These are phyloP conservation scores for Nautilus pompilius DNA, from an alignment of 1,140 invertebrate genomes.

Conservation along the genomic window DNA sequence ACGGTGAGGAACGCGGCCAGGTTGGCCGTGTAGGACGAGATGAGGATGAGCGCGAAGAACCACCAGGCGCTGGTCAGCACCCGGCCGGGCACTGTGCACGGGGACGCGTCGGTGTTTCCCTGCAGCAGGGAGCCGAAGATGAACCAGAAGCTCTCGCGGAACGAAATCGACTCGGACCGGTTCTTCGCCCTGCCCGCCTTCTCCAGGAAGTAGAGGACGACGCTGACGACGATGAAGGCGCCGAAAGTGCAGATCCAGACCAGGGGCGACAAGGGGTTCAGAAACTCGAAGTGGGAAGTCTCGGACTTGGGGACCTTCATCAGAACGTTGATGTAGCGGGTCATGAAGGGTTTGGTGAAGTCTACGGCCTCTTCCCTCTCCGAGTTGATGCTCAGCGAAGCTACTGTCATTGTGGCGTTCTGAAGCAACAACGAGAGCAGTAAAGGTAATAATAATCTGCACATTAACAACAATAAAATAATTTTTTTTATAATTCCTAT, in stretches of 20 bases:
- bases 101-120: conserved; percentile 35
- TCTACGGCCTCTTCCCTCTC: conserved; percentile 49
- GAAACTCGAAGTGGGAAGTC: conserved; percentile 84
- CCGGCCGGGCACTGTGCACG: conserved; percentile 45
- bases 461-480: conserved; percentile 84
- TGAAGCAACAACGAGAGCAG: conserved; percentile 17
- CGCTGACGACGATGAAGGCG: conserved; percentile 73
- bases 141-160: conserved; percentile 54
- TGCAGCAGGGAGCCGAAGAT: conserved; percentile 50
- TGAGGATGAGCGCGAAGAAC: conserved; percentile 54
- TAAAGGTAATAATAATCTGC: background rate
- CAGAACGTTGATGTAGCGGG: conserved; percentile 47
- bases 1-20: conserved; percentile 55
- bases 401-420: conserved; percentile 53
- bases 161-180: conserved; percentile 31
- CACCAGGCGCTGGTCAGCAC: conserved; percentile 54
- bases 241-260: conserved; percentile 52
- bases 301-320: conserved; percentile 40
- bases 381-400: conserved; percentile 48
- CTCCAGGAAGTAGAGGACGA: conserved; percentile 79
- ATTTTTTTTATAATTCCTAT: too few species aligned
- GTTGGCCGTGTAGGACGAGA: conserved; percentile 56
- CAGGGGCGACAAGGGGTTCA: conserved; percentile 88
- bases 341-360: conserved; percentile 54
- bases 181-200: conserved; percentile 72